These are phyloP conservation scores for Bubo scandiacus DNA, from an alignment of 2,113 vertebrate species.

Conservation along the genomic window DNA sequence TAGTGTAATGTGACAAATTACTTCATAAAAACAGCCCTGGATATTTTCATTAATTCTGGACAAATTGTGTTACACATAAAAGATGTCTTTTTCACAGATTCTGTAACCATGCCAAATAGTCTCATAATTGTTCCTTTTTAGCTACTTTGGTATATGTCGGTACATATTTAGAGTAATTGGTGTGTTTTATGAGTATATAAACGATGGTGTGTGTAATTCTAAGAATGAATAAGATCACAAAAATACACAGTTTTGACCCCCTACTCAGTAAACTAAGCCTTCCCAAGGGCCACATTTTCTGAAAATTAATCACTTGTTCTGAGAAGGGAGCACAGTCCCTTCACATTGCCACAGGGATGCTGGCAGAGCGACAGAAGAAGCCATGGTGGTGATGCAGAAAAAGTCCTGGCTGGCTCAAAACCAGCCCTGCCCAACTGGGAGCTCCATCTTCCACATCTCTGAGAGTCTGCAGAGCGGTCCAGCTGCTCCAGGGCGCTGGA, in stretches of 20 bases:
- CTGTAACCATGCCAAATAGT: conserved; percentile 43
- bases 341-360: not conserved
- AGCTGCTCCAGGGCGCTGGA: not conserved
- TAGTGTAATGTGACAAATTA: conserved; percentile 66
- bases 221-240: not conserved
- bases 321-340: not conserved
- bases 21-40: conserved; percentile 58
- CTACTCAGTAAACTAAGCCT: not conserved
- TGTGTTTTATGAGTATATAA: not conserved
- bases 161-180: conserved; percentile 26
- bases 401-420: not conserved
- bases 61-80: conserved; percentile 62
- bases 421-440: not conserved
- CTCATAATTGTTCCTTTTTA: conserved; percentile 37
- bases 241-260: not conserved
- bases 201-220: not conserved
- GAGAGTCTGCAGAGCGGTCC: not conserved
- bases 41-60: conserved; percentile 68
- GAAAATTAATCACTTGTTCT: not conserved
- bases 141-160: not conserved
- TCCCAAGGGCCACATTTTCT: not conserved
- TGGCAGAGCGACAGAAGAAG: not conserved
- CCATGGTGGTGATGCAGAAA: not conserved
- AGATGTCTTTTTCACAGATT: conserved; percentile 50
- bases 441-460: not conserved